A percentile compares a stretch with the other conserved stretches of the same genome.
Conservation (phyloP, 2,113 vertebrate genomes). For the Acrocephalus arundinaceus region DNA sequence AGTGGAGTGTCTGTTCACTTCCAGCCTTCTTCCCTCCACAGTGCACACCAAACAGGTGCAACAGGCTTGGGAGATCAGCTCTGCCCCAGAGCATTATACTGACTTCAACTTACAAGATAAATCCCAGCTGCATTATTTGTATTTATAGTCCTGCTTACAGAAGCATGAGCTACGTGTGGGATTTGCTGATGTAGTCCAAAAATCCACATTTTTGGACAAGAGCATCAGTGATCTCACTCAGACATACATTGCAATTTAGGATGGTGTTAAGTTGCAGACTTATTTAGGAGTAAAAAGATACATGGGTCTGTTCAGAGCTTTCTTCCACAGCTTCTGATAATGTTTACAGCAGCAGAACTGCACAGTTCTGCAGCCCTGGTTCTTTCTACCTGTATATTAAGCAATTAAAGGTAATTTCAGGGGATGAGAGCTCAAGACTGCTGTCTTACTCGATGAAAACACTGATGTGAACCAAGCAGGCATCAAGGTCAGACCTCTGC, state of each 20-base stretch:
- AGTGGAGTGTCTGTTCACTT: background rate
- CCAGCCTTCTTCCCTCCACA: background rate
- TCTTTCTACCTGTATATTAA: background rate
- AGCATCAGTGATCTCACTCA: constrained; percentile 21
- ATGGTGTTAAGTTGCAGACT: constrained; percentile 3
- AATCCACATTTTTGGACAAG: constrained; percentile 61
- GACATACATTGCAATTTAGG: background rate
- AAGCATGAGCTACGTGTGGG: constrained; percentile 44
- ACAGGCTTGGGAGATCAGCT: constrained; percentile 31
- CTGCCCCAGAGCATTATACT: constrained; percentile 19
- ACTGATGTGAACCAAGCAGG: background rate
- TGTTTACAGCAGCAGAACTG: background rate
- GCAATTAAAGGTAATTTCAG: background rate
- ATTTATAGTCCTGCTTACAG: constrained; percentile 67
- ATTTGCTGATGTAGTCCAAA: constrained; percentile 61
- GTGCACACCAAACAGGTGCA: background rate
- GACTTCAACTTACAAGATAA: constrained; percentile 42
- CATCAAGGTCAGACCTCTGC: constrained; percentile 6
- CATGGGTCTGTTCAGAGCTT: background rate
- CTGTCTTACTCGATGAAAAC: background rate
- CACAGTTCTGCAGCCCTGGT: background rate
- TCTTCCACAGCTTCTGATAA: background rate
- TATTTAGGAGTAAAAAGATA: constrained; percentile 5
- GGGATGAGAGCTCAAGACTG: background rate
- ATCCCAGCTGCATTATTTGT: constrained; percentile 62